Percentiles rank a stretch among this genome's conserved stretches.
phyloP scores from a whole-genome alignment of 2,888 invertebrate genomes.

The Ceratothoa steindachneri region DNA sequence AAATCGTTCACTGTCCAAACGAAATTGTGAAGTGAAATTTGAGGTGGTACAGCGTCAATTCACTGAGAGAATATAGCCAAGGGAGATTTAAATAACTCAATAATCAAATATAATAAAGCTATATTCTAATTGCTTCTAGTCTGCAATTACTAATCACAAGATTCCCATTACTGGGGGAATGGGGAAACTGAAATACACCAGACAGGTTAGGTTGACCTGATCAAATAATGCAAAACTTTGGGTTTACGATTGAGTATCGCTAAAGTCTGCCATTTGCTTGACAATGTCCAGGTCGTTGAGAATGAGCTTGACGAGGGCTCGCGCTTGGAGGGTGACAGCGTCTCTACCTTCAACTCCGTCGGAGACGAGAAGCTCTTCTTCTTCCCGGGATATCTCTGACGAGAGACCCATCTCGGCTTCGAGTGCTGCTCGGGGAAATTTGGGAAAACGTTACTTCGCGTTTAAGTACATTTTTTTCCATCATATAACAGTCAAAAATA shows the following conservation, averaged over 20 bases:
- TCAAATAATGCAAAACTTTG: too few relatives aligned
- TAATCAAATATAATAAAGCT: too few relatives aligned
- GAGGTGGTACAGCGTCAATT: too few relatives aligned
- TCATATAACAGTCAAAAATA: background rate
- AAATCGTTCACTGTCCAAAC: too few relatives aligned
- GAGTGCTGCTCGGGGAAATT: constrained; percentile 29
- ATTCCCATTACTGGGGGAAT: too few relatives aligned
- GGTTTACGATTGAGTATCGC: background rate
- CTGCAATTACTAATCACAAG: too few relatives aligned
- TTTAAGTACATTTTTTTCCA: background rate
- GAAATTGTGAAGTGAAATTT: too few relatives aligned
- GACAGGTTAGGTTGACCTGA: too few relatives aligned
- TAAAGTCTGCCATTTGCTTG: constrained; percentile 32
- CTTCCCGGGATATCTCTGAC: constrained; percentile 17
- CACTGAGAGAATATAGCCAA: too few relatives aligned
- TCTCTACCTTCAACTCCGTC: constrained; percentile 27
- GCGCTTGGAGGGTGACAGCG: constrained; percentile 31
- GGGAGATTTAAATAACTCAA: too few relatives aligned
- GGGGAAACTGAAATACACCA: too few relatives aligned
- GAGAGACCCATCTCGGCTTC: constrained; percentile 40
- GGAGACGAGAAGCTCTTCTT: constrained; percentile 20
- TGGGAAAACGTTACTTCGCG: background rate
- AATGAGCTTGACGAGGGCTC: constrained; percentile 36
- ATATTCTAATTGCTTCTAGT: too few relatives aligned
- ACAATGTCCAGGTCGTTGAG: constrained; percentile 29